Evolutionary conservation across 2,888 invertebrate species (phyloP).

Genomic region (Euplexia lucipara): DNA sequence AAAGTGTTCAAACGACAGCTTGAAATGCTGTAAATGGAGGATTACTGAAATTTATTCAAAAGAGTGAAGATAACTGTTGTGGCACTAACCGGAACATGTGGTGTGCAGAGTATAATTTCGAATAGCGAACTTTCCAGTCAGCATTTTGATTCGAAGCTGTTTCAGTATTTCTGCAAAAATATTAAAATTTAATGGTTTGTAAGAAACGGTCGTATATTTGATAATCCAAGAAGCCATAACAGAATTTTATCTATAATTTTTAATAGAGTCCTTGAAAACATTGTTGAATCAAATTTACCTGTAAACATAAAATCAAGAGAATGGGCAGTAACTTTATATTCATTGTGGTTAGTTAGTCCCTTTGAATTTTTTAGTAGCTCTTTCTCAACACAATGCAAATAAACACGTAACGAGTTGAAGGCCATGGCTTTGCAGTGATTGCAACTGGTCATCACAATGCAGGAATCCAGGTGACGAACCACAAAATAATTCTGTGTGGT

Average conservation of each 20-base stretch:
- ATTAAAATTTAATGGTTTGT: constrained; percentile 28
- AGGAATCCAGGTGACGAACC: constrained; percentile 9
- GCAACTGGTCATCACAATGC: constrained; percentile 19
- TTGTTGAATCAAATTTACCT: constrained; percentile 11
- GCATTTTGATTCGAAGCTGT: constrained; percentile 75
- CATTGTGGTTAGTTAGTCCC: constrained; percentile 38
- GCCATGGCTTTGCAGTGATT: constrained; percentile 36
- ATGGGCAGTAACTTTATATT: constrained; percentile 26
- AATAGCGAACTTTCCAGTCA: constrained; percentile 84
- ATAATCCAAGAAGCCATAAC: constrained; percentile 16
- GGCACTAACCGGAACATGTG: constrained; percentile 74
- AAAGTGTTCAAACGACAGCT: constrained; percentile 37
- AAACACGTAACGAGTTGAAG: constrained; percentile 52
- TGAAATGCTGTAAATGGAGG: constrained; percentile 25
- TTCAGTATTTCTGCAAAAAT: constrained; percentile 75
- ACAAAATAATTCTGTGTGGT: constrained; percentile 7
- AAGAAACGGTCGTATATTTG: constrained; percentile 11
- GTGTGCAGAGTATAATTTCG: constrained; percentile 80
- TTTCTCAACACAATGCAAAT: constrained; percentile 43
- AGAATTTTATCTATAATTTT: constrained; percentile 23
- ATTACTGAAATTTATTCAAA: constrained; percentile 40
- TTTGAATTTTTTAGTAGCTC: constrained; percentile 34
- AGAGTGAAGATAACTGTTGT: constrained; percentile 40
- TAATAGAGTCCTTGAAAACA: neutral
- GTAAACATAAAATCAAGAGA: constrained; percentile 40